Percentiles rank a stretch among this genome's conserved stretches.
phyloP scores from a whole-genome alignment of 2,888 invertebrate species.

The Gordius sp. region DNA sequence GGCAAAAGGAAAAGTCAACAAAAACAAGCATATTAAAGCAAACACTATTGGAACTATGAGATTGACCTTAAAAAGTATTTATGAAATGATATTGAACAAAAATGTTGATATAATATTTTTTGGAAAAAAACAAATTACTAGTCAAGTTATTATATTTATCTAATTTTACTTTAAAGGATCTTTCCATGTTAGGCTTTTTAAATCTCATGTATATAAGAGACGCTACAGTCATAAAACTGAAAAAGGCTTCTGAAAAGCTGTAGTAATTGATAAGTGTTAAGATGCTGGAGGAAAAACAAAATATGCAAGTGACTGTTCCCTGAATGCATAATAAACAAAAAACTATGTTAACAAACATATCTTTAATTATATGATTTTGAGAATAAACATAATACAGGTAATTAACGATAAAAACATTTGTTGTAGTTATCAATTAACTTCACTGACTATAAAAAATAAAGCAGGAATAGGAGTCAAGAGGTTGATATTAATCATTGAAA shows the following conservation, averaged over 20 bases:
- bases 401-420: neutral
- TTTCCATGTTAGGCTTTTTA: neutral
- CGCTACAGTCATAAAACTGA: neutral
- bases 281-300: neutral
- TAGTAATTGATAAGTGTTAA: slow-evolving; percentile 1
- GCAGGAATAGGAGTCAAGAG: neutral
- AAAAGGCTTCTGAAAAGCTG: slow-evolving; percentile 13
- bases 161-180: slow-evolving; percentile 7
- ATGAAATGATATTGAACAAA: no score
- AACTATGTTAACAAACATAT: neutral
- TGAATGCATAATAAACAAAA: neutral
- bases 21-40: no score
- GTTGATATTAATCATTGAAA: slow-evolving; percentile 8
- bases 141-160: no score
- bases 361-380: neutral
- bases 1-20: no score
- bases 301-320: slow-evolving; percentile 11
- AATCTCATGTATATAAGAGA: slow-evolving; percentile 1
- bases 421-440: neutral
- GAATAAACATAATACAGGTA: no score
- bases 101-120: no score
- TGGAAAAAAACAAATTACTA: no score
- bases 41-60: no score
- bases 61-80: no score
- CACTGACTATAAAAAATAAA: slow-evolving; percentile 3